Conservation (phyloP, 2,113 vertebrate genomes). For the Tiliqua scincoides region DNA sequence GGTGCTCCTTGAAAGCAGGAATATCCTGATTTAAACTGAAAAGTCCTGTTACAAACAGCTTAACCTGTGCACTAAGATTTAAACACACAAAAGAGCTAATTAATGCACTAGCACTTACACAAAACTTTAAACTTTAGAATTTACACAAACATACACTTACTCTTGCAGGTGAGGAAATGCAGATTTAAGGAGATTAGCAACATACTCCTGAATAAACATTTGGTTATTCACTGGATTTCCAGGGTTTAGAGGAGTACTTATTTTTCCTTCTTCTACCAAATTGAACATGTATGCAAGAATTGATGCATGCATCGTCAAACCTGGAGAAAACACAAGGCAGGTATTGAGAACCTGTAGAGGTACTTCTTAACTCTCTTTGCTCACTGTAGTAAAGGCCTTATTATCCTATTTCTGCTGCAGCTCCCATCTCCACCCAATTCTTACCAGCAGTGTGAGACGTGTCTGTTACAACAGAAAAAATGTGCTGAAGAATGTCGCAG, state of each 20-base stretch:
- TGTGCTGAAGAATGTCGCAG: constrained; percentile 97
- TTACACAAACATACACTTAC: constrained; percentile 78
- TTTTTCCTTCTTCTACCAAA: constrained; percentile 98
- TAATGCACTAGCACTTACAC: background rate
- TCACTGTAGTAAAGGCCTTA: background rate
- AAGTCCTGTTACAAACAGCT: constrained; percentile 98
- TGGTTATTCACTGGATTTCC: constrained; percentile 91
- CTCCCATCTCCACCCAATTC: constrained; percentile 12
- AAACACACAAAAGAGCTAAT: constrained; percentile 5
- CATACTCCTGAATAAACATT: constrained; percentile 96
- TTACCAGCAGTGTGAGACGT: constrained; percentile 98
- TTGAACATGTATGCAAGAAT: constrained; percentile 99
- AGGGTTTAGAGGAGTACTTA: constrained; percentile 89
- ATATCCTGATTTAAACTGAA: constrained; percentile 99
- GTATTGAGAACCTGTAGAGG: background rate
- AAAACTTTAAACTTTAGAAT: background rate
- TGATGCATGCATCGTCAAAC: constrained; percentile 98
- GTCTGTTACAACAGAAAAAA: constrained; percentile 98
- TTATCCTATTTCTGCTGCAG: background rate
- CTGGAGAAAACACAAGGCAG: constrained; percentile 69
- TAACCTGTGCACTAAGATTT: constrained; percentile 92
- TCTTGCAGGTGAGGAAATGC: constrained; percentile 98
- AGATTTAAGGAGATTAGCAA: constrained; percentile 97
- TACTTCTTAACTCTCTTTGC: too few relatives aligned
- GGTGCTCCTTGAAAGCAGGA: constrained; percentile 98